Evolutionary conservation across 2,797 vertebrate species (phyloP).

Genomic region (Petrocephalus sullivani): DNA sequence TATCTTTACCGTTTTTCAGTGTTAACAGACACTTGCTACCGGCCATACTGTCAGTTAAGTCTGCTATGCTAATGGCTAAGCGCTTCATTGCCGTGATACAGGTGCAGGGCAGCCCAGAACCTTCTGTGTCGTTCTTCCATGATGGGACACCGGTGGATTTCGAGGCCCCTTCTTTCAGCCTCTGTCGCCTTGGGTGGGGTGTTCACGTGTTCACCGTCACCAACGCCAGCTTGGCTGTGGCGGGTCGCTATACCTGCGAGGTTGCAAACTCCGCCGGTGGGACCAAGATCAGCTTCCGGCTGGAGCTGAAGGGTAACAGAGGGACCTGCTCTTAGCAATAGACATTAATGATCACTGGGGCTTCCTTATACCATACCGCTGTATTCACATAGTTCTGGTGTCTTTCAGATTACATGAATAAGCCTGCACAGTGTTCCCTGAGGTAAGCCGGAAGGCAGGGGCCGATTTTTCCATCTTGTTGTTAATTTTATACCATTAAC

Average conservation of each 20-base stretch:
- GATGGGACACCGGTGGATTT: background rate
- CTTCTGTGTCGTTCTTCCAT: slow-evolving; percentile 8
- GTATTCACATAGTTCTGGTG: background rate
- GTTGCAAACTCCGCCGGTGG: slow-evolving; percentile 21
- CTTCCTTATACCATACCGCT: background rate
- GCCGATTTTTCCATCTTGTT: background rate
- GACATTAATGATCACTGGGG: background rate
- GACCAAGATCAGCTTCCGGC: slow-evolving; percentile 20
- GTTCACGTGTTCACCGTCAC: background rate
- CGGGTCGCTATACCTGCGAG: slow-evolving; percentile 18
- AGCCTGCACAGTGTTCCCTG: background rate
- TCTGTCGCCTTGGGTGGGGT: slow-evolving; percentile 11
- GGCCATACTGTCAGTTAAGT: background rate
- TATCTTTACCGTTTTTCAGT: background rate
- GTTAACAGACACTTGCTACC: background rate
- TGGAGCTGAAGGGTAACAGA: slow-evolving; percentile 26
- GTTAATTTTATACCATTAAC: background rate
- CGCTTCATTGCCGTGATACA: background rate
- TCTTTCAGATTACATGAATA: background rate
- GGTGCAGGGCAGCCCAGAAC: slow-evolving; percentile 26
- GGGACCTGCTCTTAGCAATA: background rate
- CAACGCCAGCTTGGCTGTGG: background rate
- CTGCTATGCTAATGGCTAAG: background rate
- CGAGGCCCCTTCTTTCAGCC: background rate
- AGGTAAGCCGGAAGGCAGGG: background rate